A percentile compares a stretch with the other conserved stretches of the same genome.
Conservation (phyloP, 2,888 invertebrate species). For the Conchocele bisecta region DNA sequence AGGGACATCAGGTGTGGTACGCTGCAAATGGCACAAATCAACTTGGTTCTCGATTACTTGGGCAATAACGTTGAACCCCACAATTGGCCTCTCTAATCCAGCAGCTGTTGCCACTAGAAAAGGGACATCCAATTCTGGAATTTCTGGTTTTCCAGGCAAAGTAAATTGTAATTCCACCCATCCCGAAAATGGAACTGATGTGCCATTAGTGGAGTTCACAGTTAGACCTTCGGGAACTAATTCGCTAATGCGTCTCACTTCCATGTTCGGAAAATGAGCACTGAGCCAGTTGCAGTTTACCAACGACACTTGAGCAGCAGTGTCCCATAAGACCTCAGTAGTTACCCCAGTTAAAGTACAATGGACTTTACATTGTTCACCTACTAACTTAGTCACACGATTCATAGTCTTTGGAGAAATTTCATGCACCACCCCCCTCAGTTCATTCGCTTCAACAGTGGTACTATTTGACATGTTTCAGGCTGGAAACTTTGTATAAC, state of each 20-base stretch:
- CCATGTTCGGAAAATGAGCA: neutral
- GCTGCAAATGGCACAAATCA: neutral
- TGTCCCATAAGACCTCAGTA: conserved; percentile 21
- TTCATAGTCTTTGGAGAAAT: neutral
- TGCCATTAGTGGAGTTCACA: conserved; percentile 11
- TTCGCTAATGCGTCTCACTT: conserved; percentile 3
- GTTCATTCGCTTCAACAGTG: neutral
- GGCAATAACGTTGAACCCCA: conserved; percentile 33
- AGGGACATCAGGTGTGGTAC: neutral
- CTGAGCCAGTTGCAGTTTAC: conserved; percentile 5
- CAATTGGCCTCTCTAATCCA: conserved; percentile 7
- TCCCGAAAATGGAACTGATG: conserved; percentile 10
- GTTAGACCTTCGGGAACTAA: conserved; percentile 1
- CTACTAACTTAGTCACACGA: conserved; percentile 13
- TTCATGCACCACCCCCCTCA: neutral
- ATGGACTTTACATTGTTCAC: neutral
- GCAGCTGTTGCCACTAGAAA: conserved; percentile 18
- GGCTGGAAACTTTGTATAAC: too few relatives aligned
- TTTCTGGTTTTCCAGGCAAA: neutral
- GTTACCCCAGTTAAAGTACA: neutral
- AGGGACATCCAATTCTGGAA: too few relatives aligned
- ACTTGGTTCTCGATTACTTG: too few relatives aligned
- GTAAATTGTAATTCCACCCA: conserved; percentile 16
- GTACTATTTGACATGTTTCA: too few relatives aligned
- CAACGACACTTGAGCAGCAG: conserved; percentile 30